Conservation (phyloP, 2,113 vertebrate species). For the Gadus chalcogrammus region DNA sequence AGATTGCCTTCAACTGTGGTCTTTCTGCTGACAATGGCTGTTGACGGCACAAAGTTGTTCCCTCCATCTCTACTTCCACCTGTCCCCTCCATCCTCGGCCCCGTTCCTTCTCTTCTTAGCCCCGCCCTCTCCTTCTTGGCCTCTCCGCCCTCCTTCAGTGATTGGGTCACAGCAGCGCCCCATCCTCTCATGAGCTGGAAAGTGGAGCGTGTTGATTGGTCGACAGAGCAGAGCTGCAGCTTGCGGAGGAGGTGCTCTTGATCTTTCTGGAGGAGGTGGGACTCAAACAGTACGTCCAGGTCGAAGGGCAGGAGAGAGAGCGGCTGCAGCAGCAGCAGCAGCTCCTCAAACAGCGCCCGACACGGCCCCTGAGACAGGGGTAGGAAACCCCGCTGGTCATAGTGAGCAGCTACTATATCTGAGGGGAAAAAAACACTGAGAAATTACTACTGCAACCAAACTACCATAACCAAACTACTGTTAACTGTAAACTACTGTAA, state of each 20-base stretch:
- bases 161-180: constrained; percentile 57
- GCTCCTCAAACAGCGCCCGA: constrained; percentile 85
- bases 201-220: constrained; percentile 85
- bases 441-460: not conserved
- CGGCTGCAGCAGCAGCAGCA: constrained; percentile 92
- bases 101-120: constrained; percentile 56
- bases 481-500: too few relatives aligned
- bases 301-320: constrained; percentile 92
- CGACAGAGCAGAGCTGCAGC: constrained; percentile 82
- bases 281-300: constrained; percentile 91
- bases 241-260: constrained; percentile 86
- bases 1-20: constrained; percentile 5
- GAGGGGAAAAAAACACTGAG: constrained; percentile 5
- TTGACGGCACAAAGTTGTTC: constrained; percentile 2
- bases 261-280: constrained; percentile 84
- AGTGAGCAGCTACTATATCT: constrained; percentile 90
- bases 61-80: constrained; percentile 5
- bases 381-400: constrained; percentile 88
- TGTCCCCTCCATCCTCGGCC: constrained; percentile 50
- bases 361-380: constrained; percentile 83
- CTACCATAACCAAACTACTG: too few relatives aligned
- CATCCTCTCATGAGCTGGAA: constrained; percentile 86
- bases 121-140: constrained; percentile 37
- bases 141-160: constrained; percentile 40
- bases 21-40: constrained; percentile 2